Percentiles rank a stretch among this genome's conserved stretches.
These are phyloP conservation scores for Phaethon lepturus DNA, from an alignment of 2,113 vertebrate species.

Conservation along the genomic window DNA sequence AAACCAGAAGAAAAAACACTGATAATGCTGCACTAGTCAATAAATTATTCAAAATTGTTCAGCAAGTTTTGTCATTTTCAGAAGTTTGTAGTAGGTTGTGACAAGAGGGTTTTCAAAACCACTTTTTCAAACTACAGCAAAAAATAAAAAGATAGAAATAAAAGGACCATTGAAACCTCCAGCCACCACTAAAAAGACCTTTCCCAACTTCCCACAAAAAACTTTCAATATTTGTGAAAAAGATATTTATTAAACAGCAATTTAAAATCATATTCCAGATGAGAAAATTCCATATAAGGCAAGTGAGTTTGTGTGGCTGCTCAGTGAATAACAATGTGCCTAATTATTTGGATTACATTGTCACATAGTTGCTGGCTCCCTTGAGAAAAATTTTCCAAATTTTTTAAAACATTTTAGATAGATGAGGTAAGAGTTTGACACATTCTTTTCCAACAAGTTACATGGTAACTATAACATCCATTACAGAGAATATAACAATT, in stretches of 20 bases:
- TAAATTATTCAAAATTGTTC: not conserved
- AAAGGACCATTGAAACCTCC: not conserved
- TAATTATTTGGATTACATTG: conserved; percentile 75
- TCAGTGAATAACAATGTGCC: conserved; percentile 43
- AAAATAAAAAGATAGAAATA: not conserved
- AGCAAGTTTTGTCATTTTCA: not conserved
- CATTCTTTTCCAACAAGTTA: conserved; percentile 64
- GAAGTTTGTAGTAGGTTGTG: not conserved
- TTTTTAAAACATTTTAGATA: conserved; percentile 75
- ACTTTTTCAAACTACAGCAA: not conserved
- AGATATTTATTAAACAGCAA: not conserved
- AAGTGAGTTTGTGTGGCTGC: conserved; percentile 5
- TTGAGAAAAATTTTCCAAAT: conserved; percentile 76
- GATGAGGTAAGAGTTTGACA: conserved; percentile 73
- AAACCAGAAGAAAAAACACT: not conserved
- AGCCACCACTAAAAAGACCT: not conserved
- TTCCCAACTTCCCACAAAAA: not conserved
- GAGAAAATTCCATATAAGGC: conserved; percentile 72
- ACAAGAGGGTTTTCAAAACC: not conserved
- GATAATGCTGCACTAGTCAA: not conserved
- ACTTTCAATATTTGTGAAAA: not conserved
- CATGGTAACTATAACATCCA: not conserved
- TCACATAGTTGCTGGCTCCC: conserved; percentile 60
- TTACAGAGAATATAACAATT: not conserved
- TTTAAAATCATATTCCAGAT: not conserved